Evolutionary conservation across 2,888 invertebrate genomes (phyloP).

Genomic region (Hipparchia semele): DNA sequence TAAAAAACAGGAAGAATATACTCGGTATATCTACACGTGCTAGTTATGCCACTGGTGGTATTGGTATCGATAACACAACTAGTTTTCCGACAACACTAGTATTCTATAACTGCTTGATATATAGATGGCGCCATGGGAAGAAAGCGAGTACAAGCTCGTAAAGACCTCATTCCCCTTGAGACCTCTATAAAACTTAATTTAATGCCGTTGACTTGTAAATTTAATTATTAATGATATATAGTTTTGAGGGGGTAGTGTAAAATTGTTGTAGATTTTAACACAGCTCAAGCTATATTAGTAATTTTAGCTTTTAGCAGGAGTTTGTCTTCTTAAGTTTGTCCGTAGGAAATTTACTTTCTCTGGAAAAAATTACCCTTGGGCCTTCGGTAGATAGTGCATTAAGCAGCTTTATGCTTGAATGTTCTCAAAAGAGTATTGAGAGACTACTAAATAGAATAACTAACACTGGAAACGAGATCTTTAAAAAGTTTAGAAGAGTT

Average conservation of each 20-base stretch:
- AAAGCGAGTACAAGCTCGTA: slow-evolving; percentile 61
- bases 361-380: too few relatives aligned
- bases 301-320: too few relatives aligned
- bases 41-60: too few relatives aligned
- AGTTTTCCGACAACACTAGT: background rate
- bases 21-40: too few relatives aligned
- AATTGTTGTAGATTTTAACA: background rate
- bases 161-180: slow-evolving; percentile 64
- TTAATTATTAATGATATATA: slow-evolving; percentile 21
- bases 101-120: slow-evolving; percentile 47
- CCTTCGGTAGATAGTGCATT: background rate
- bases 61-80: too few relatives aligned
- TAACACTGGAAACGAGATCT: background rate
- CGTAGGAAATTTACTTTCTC: too few relatives aligned
- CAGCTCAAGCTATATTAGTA: background rate
- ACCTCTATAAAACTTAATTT: slow-evolving; percentile 63
- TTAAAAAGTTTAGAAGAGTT: background rate
- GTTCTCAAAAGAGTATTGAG: background rate
- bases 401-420: background rate
- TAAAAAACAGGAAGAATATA: too few relatives aligned
- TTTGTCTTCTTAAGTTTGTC: too few relatives aligned
- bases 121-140: slow-evolving; percentile 59
- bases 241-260: slow-evolving; percentile 10
- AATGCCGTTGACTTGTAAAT: slow-evolving; percentile 44
- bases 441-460: background rate